phyloP scores from a whole-genome alignment of 2,113 vertebrate species.

The Sterna hirundo region DNA sequence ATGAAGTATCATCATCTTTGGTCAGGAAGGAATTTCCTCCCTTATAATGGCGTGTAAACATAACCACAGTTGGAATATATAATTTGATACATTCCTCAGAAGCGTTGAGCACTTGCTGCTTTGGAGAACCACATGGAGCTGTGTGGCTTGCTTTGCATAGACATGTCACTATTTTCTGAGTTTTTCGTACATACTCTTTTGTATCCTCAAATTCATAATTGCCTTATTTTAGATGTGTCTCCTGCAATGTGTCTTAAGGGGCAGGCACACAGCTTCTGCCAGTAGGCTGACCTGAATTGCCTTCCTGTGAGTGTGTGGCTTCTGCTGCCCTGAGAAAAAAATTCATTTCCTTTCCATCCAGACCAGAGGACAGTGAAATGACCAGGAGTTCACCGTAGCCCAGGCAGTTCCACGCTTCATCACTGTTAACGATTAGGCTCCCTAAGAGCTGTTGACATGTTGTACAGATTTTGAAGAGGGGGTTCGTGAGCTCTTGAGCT shows the following conservation, averaged over 20 bases:
- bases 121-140: neutral
- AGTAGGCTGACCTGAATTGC: neutral
- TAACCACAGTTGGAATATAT: conserved; percentile 21
- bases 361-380: neutral
- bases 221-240: neutral
- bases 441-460: neutral
- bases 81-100: conserved; percentile 5
- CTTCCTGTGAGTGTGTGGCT: neutral
- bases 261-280: neutral
- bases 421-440: neutral
- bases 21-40: conserved; percentile 45
- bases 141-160: neutral
- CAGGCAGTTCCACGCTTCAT: neutral
- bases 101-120: neutral
- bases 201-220: neutral
- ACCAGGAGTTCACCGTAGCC: neutral
- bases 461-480: neutral
- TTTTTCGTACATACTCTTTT: neutral
- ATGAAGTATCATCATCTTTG: conserved; percentile 4
- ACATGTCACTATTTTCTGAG: neutral
- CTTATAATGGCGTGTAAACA: neutral
- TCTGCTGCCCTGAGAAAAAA: neutral
- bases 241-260: neutral
- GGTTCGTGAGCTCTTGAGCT: neutral
- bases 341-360: neutral